These are phyloP conservation scores for Saxidomus purpurata DNA, from an alignment of 1,140 invertebrate genomes.

Conservation along the genomic window DNA sequence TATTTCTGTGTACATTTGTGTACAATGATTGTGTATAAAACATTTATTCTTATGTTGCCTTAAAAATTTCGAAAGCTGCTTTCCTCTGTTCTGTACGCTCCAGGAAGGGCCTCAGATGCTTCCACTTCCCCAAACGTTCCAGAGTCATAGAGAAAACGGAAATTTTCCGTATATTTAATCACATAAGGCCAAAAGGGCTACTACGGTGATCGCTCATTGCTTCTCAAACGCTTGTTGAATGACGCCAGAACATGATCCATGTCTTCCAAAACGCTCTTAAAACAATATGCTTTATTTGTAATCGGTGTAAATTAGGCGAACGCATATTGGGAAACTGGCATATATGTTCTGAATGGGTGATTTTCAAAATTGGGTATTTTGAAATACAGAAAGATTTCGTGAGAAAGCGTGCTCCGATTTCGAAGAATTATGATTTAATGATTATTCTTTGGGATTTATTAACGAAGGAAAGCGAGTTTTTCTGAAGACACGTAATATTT, in stretches of 20 bases:
- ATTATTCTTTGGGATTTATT: constrained; percentile 27
- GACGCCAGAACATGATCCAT: constrained; percentile 59
- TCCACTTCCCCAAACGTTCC: background rate
- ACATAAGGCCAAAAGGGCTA: constrained; percentile 39
- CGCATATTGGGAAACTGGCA: constrained; percentile 54
- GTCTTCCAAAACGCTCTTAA: constrained; percentile 59
- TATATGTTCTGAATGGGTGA: constrained; percentile 54
- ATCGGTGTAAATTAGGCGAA: constrained; percentile 62
- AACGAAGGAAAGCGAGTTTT: constrained; percentile 4
- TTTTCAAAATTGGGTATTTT: constrained; percentile 63
- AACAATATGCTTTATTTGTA: constrained; percentile 62
- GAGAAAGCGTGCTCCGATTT: background rate
- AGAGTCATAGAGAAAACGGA: constrained; percentile 57
- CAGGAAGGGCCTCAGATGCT: background rate
- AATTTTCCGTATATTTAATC: constrained; percentile 71
- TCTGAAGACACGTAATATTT: constrained; percentile 14
- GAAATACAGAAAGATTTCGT: constrained; percentile 40
- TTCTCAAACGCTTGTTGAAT: constrained; percentile 33
- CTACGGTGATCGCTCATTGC: constrained; percentile 18
- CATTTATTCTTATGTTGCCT: no score
- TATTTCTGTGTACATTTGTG: no score
- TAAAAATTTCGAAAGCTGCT: no score
- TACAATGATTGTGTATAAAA: no score
- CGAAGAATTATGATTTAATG: constrained; percentile 40
- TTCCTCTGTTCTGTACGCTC: background rate